Percentiles rank a stretch among this genome's conserved stretches.
Evolutionary conservation across 2,888 invertebrate genomes (phyloP).

Genomic region (Ethmia dodecea): DNA sequence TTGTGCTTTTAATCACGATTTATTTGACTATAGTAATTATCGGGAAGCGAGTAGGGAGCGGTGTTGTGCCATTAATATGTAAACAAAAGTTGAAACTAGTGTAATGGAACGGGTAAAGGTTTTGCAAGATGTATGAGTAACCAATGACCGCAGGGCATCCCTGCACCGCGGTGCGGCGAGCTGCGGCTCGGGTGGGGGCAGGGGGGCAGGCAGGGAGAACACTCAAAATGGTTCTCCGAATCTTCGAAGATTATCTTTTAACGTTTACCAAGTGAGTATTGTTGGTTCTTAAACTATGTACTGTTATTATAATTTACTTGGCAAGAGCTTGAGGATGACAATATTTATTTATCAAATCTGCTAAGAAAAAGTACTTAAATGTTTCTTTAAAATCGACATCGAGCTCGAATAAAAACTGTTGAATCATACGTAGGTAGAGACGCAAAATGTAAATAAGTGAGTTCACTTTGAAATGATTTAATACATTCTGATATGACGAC

Average conservation of each 20-base stretch:
- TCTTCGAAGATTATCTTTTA: too few relatives aligned
- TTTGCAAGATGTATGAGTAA: slow-evolving; percentile 63
- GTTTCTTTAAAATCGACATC: too few relatives aligned
- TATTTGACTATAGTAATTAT: background rate
- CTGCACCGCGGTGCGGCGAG: slow-evolving; percentile 43
- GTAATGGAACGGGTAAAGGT: slow-evolving; percentile 47
- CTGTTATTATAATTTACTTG: too few relatives aligned
- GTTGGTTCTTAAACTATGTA: too few relatives aligned
- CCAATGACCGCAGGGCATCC: slow-evolving; percentile 63
- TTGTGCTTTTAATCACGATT: slow-evolving; percentile 5
- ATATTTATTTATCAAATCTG: too few relatives aligned
- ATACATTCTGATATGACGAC: too few relatives aligned
- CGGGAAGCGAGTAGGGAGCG: slow-evolving; percentile 11
- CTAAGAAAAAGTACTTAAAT: too few relatives aligned
- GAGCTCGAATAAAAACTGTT: too few relatives aligned
- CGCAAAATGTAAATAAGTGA: too few relatives aligned
- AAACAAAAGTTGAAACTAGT: slow-evolving; percentile 39
- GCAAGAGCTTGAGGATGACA: too few relatives aligned
- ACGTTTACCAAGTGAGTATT: slow-evolving; percentile 46
- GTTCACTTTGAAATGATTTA: too few relatives aligned
- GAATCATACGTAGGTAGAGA: too few relatives aligned
- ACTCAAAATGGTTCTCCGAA: slow-evolving; percentile 18
- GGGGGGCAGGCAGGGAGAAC: slow-evolving; percentile 27
- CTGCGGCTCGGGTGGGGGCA: slow-evolving; percentile 39
- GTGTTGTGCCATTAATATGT: slow-evolving; percentile 40